Percentiles rank a stretch among this genome's conserved stretches.
Conservation (phyloP, 2,888 invertebrate species). For the Nomada goodeniana region DNA sequence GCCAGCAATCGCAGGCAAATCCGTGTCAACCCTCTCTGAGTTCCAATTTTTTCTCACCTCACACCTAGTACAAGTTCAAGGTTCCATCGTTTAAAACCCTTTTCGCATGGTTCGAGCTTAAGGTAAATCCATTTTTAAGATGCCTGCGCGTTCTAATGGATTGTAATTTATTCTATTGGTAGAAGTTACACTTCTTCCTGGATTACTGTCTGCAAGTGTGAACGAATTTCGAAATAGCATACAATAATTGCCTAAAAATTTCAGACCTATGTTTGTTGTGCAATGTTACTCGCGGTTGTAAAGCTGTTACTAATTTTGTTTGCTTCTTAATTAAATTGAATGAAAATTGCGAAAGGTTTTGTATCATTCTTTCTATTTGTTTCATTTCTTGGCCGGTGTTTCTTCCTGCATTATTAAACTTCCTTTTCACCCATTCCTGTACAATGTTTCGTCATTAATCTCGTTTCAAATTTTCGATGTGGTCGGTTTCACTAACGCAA, state of each 20-base stretch:
- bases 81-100: not conserved
- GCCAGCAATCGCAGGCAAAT: slow-evolving; percentile 68
- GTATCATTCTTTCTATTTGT: not conserved
- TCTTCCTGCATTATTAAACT: not conserved
- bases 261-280: no score
- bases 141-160: not conserved
- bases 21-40: slow-evolving; percentile 70
- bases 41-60: slow-evolving; percentile 36
- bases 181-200: no score
- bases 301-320: no score
- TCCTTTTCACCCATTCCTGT: not conserved
- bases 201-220: no score
- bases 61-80: slow-evolving; percentile 34
- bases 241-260: no score
- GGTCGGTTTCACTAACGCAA: not conserved
- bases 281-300: no score
- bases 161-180: not conserved
- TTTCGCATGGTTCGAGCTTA: not conserved
- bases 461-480: not conserved
- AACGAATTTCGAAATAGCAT: no score
- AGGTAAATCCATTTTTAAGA: not conserved
- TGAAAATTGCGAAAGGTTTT: not conserved
- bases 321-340: not conserved
- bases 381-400: not conserved
- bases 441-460: not conserved